phyloP scores from a whole-genome alignment of 2,113 vertebrate species.

The Trichechus manatus region DNA sequence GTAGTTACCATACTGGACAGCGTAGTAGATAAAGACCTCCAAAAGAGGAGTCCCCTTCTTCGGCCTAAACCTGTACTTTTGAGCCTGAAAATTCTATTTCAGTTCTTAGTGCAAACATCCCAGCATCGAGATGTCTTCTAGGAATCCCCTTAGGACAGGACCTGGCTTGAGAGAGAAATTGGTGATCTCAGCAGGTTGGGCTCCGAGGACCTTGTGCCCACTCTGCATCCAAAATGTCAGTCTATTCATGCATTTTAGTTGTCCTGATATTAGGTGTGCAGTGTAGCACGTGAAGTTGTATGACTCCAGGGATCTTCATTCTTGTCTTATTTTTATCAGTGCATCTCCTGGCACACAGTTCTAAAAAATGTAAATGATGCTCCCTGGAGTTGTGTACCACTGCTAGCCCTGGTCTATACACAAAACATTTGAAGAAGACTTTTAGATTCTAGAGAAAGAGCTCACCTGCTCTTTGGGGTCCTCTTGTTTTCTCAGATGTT shows the following conservation, averaged over 20 bases:
- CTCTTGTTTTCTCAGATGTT: background rate
- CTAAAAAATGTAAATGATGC: background rate
- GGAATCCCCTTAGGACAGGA: background rate
- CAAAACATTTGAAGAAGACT: background rate
- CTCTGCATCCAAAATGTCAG: background rate
- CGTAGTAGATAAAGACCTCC: background rate
- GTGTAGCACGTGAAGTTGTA: background rate
- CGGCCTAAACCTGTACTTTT: background rate
- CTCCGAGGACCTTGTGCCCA: background rate
- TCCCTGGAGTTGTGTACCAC: background rate
- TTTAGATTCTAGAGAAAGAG: background rate
- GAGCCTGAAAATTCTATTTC: background rate
- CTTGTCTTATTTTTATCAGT: background rate
- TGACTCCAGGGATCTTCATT: background rate
- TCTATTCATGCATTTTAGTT: background rate
- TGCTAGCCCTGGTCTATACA: background rate
- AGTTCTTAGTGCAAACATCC: background rate
- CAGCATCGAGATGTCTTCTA: background rate
- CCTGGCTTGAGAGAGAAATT: background rate
- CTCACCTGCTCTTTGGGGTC: background rate
- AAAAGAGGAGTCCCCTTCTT: background rate
- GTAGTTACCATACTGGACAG: background rate
- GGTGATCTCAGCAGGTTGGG: background rate
- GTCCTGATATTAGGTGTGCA: background rate
- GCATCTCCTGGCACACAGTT: background rate